phyloP scores from a whole-genome alignment of 2,888 invertebrate species.

The Odontocolon sp. region DNA sequence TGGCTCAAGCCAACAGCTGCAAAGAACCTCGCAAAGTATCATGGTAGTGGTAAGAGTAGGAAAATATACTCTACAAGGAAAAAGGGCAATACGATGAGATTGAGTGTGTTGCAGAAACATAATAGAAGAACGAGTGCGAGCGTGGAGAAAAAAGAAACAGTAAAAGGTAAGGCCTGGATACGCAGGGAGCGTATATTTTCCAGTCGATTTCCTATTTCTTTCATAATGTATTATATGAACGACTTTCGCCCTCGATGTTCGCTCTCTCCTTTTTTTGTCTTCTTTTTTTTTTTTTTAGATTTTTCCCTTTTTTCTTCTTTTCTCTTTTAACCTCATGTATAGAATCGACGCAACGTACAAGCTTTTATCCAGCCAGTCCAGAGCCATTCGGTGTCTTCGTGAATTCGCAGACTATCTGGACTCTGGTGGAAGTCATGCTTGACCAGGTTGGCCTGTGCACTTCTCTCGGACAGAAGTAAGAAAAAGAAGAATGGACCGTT shows the following conservation, averaged over 20 bases:
- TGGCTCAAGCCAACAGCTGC: conserved; percentile 23
- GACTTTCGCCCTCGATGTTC: background rate
- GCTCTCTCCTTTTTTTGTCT: background rate
- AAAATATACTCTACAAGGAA: background rate
- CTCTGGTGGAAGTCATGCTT: background rate
- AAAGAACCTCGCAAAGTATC: conserved; percentile 17
- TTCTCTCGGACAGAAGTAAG: too few relatives aligned
- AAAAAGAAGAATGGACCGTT: too few relatives aligned
- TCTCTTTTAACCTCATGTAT: background rate
- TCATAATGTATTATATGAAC: conserved; percentile 10
- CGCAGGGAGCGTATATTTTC: conserved; percentile 4
- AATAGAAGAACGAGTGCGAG: conserved; percentile 9
- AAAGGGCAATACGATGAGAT: conserved; percentile 20
- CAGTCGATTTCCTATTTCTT: conserved; percentile 15
- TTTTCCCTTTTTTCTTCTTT: background rate
- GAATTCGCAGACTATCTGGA: background rate
- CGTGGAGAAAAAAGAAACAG: background rate
- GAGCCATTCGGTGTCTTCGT: background rate
- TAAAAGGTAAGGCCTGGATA: background rate
- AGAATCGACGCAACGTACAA: background rate
- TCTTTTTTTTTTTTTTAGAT: background rate
- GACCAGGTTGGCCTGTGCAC: too few relatives aligned
- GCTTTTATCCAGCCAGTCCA: background rate
- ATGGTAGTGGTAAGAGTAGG: background rate
- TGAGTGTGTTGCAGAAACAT: conserved; percentile 13